Evolutionary conservation across 1,140 invertebrate species (phyloP), one percentile per base, ranked within the genome.

Genomic region (Drosophila mojavensis): DNA sequence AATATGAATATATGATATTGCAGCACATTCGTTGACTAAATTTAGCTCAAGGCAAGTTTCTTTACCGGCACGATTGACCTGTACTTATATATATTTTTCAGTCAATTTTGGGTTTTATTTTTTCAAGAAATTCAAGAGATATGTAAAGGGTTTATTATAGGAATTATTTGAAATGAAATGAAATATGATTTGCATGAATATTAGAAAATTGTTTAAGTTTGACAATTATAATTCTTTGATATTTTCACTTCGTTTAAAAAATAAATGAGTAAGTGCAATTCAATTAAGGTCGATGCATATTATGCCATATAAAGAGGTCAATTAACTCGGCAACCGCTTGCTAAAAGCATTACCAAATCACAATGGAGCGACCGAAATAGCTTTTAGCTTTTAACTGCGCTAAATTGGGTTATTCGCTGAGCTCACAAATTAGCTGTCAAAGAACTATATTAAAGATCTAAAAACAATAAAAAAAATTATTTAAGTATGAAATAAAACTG

Each of bases 41-140:
- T 88, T 67, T 78, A 88, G 84, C 81, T 72, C 83, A 88, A 86
- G 83, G 83, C 70, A 61, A 43, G 73, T 17, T 9, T 47, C 60
- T 63, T 53, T 61, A 15, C 26, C 43, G 50, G 50, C 48, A 48
- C 67, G 28, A 24, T 30, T 20, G 71, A 72, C 61, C 56, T 67
- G 72, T 54, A 56, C 20, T 72, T 43, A 64, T 58, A 60, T 47
- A 28, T 55, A 2, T 58, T 15, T 59, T 53, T 55, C 26, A 28
- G 7, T 55, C 33, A 9, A 26, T 67, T 61, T 61, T 26, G 15
- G 51, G 4, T 28, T 5, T 28, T 5, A 5, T 4, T 28, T 28
- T 4, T 28, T 28, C 26, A 28, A 6, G n/a, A n/a, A n/a, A n/a
- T n/a, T n/a, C n/a, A n/a, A 17, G 17, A 17, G 17, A 17, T 24